phyloP scores from a whole-genome alignment of 1,140 invertebrate genomes.

The Camponotus floridanus region DNA sequence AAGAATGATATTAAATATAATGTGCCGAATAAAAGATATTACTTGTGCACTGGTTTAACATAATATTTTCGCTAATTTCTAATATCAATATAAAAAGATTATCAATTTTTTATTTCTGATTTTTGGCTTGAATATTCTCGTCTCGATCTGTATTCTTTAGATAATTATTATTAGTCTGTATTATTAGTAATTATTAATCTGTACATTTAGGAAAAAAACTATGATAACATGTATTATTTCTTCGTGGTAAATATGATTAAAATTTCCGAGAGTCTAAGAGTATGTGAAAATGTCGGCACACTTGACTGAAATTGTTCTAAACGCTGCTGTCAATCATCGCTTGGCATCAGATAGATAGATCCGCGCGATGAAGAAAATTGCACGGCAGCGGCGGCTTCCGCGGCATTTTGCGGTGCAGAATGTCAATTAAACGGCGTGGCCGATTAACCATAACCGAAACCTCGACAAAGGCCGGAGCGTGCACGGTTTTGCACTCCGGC shows the following conservation, averaged over 20 bases:
- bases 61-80: not conserved
- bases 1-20: constrained; percentile 15
- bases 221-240: not conserved
- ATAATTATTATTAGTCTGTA: too few relatives aligned
- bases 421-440: constrained; percentile 77
- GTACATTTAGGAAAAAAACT: not conserved
- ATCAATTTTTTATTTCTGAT: constrained; percentile 16
- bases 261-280: not conserved
- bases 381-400: constrained; percentile 55
- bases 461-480: constrained; percentile 79
- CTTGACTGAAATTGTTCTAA: constrained; percentile 5
- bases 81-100: constrained; percentile 21
- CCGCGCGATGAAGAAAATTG: constrained; percentile 65
- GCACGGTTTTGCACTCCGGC: constrained; percentile 76
- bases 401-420: constrained; percentile 74
- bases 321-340: not conserved
- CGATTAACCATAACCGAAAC: constrained; percentile 82
- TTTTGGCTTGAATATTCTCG: not conserved
- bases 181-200: too few relatives aligned
- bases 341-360: not conserved
- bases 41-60: constrained; percentile 13
- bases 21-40: constrained; percentile 28
- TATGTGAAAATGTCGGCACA: constrained; percentile 13
- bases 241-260: not conserved
- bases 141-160: too few relatives aligned